Evolutionary conservation across 2,888 invertebrate species (phyloP).

Genomic region (Acleris holmiana): DNA sequence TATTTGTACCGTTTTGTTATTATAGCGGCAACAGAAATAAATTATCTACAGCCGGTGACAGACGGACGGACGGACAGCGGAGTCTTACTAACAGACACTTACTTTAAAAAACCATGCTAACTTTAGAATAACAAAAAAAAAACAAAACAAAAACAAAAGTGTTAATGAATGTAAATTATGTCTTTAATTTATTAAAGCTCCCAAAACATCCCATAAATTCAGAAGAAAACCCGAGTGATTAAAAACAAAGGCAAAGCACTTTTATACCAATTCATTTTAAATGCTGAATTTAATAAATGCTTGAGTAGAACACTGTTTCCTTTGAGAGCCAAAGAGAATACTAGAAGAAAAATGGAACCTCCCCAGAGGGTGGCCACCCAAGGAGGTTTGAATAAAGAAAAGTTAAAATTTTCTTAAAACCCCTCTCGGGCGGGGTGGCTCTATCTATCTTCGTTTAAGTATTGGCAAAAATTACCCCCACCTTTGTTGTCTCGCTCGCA

Average conservation of each 20-base stretch:
- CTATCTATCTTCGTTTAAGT: slow-evolving; percentile 83
- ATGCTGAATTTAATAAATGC: slow-evolving; percentile 81
- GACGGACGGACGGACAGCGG: too few species aligned
- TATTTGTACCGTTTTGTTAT: too few species aligned
- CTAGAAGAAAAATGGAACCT: slow-evolving; percentile 72
- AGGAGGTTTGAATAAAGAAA: slow-evolving; percentile 77
- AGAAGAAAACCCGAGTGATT: slow-evolving; percentile 18
- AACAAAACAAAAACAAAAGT: background rate
- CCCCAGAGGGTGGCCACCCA: slow-evolving; percentile 49
- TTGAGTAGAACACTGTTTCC: slow-evolving; percentile 72
- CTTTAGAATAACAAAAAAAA: too few species aligned
- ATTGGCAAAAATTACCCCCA: slow-evolving; percentile 80
- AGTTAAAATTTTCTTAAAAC: slow-evolving; percentile 83
- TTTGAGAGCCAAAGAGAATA: slow-evolving; percentile 81
- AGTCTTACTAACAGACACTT: too few species aligned
- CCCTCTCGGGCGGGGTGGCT: slow-evolving; percentile 57
- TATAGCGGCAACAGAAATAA: too few species aligned
- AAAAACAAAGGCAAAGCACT: slow-evolving; percentile 59
- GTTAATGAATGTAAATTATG: slow-evolving; percentile 43
- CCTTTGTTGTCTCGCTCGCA: slow-evolving; percentile 59
- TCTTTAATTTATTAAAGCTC: background rate
- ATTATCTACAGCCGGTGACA: too few species aligned
- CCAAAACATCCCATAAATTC: background rate
- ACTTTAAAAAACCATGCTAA: too few species aligned
- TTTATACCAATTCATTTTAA: slow-evolving; percentile 72